phyloP scores from a whole-genome alignment of 2,888 invertebrate genomes.

The Sphaerophoria taeniata region DNA sequence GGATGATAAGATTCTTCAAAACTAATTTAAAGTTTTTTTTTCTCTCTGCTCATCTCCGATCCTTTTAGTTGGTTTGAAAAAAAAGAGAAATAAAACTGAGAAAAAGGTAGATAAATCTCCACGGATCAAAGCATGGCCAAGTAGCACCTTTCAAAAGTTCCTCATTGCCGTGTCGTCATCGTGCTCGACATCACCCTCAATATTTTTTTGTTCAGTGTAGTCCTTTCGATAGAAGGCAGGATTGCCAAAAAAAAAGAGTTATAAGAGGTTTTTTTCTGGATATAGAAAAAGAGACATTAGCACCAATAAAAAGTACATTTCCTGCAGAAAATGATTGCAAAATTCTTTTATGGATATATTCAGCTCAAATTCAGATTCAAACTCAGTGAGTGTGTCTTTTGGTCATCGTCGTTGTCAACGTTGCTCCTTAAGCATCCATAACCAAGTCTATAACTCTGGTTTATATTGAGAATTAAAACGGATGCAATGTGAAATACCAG shows the following conservation, averaged over 20 bases:
- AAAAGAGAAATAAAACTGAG: no score
- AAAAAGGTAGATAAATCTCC: not conserved
- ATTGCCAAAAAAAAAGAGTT: not conserved
- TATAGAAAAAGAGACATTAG: constrained; percentile 53
- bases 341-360: constrained; percentile 52
- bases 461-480: constrained; percentile 40
- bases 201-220: constrained; percentile 7
- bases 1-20: constrained; percentile 49
- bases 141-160: constrained; percentile 42
- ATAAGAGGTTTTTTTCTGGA: constrained; percentile 12
- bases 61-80: not conserved
- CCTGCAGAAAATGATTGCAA: constrained; percentile 60
- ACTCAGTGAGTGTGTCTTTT: not conserved
- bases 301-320: constrained; percentile 57
- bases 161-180: not conserved
- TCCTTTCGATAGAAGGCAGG: constrained; percentile 7
- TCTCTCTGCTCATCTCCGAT: constrained; percentile 2
- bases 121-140: constrained; percentile 23
- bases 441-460: constrained; percentile 12
- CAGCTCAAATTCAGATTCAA: not conserved
- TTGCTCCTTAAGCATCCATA: not conserved
- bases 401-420: not conserved
- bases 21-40: constrained; percentile 68
- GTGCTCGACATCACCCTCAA: not conserved
- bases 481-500: constrained; percentile 67